Percentiles rank a stretch among this genome's conserved stretches.
Conservation (phyloP, 2,797 vertebrate genomes). For the Gymnocypris eckloni region DNA sequence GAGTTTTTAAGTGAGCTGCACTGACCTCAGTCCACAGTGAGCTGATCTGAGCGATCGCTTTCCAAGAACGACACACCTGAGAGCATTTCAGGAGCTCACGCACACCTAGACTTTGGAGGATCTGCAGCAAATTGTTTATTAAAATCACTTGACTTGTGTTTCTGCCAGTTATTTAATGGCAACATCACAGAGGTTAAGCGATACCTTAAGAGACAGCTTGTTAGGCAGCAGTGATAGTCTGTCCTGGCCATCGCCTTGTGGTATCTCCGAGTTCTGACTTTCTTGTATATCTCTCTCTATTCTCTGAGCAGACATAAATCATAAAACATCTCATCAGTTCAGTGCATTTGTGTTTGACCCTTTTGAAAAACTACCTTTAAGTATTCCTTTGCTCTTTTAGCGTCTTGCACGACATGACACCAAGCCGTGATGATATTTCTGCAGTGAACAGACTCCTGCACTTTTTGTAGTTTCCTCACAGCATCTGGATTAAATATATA, state of each 20-base stretch:
- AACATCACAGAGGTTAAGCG: not conserved
- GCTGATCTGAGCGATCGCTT: constrained; percentile 67
- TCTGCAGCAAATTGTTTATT: constrained; percentile 61
- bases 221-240: constrained; percentile 73
- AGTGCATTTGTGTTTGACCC: not conserved
- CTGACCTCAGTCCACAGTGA: constrained; percentile 76
- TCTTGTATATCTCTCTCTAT: constrained; percentile 63
- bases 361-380: constrained; percentile 71
- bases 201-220: constrained; percentile 75
- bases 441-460: constrained; percentile 62
- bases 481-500: constrained; percentile 69
- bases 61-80: constrained; percentile 74
- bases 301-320: constrained; percentile 61
- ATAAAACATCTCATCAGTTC: not conserved
- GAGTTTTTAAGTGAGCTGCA: constrained; percentile 12
- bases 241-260: constrained; percentile 63
- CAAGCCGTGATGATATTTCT: constrained; percentile 71
- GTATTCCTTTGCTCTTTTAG: constrained; percentile 71
- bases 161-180: not conserved
- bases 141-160: constrained; percentile 15
- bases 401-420: constrained; percentile 64
- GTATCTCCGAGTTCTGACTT: constrained; percentile 45
- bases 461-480: constrained; percentile 65
- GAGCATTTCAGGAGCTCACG: constrained; percentile 73
- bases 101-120: constrained; percentile 72